Percentiles rank a stretch among this genome's conserved stretches.
Conservation (phyloP, 2,888 invertebrate genomes). For the Macaria notata region DNA sequence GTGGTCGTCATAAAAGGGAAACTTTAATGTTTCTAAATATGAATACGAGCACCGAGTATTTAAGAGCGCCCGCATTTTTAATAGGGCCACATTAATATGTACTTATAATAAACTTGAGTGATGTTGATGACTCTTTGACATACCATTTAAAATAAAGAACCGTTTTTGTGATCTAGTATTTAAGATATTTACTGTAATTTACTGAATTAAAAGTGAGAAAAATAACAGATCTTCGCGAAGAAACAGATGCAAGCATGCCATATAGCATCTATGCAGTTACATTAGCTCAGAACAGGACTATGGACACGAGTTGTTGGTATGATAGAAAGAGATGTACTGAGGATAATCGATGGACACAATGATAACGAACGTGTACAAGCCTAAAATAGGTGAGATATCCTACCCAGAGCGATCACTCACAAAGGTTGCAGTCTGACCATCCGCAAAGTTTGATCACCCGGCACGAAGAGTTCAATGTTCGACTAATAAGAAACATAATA, state of each 20-base stretch:
- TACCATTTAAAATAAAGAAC: slow-evolving; percentile 1
- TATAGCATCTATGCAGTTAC: too few species aligned
- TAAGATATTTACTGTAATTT: too few species aligned
- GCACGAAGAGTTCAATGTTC: slow-evolving; percentile 51
- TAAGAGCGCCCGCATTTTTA: slow-evolving; percentile 31
- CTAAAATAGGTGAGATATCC: slow-evolving; percentile 34
- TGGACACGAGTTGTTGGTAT: not conserved
- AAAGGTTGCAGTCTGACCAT: slow-evolving; percentile 40
- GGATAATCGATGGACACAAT: slow-evolving; percentile 24
- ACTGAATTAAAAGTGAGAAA: too few species aligned
- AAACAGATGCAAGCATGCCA: too few species aligned
- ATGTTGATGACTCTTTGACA: slow-evolving; percentile 13
- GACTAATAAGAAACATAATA: slow-evolving; percentile 38
- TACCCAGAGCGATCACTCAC: slow-evolving; percentile 42
- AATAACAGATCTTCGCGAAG: too few species aligned
- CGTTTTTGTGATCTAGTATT: too few species aligned
- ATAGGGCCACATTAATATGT: slow-evolving; percentile 11
- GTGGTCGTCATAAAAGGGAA: slow-evolving; percentile 35
- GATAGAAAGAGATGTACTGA: slow-evolving; percentile 27
- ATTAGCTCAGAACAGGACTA: not conserved
- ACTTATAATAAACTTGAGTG: slow-evolving; percentile 29
- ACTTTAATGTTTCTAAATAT: slow-evolving; percentile 36
- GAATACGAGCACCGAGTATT: slow-evolving; percentile 33
- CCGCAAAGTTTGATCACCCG: slow-evolving; percentile 50
- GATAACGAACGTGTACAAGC: slow-evolving; percentile 25